Conservation (phyloP, 1,140 invertebrate species). For the Rhyacophila brunnea region DNA sequence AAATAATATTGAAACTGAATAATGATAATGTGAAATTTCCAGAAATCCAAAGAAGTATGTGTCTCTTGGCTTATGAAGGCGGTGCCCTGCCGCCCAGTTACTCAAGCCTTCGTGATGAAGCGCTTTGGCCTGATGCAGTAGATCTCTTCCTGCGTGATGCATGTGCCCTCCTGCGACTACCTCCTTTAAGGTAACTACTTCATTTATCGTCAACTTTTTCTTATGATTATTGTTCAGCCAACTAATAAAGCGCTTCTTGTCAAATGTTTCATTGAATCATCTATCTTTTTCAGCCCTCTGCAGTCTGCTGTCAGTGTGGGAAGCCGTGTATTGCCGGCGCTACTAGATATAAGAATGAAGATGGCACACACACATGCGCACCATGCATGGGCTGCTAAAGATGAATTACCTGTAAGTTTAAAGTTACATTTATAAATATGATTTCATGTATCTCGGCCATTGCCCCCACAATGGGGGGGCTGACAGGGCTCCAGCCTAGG, state of each 20-base stretch:
- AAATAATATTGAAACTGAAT: no score
- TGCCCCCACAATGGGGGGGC: no score
- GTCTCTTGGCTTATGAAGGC: slow-evolving; percentile 29
- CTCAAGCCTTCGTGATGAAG: slow-evolving; percentile 22
- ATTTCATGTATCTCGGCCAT: no score
- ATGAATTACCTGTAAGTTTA: slow-evolving; percentile 88
- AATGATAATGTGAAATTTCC: no score
- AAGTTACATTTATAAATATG: no score
- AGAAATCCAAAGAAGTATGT: slow-evolving; percentile 33
- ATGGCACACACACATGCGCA: slow-evolving; percentile 94
- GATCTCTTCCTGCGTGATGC: slow-evolving; percentile 93
- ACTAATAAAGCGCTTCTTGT: no score
- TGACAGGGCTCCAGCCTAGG: no score
- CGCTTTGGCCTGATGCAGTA: slow-evolving; percentile 63
- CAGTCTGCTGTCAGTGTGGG: slow-evolving; percentile 83
- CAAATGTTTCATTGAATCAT: no score
- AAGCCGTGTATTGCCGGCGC: slow-evolving; percentile 87
- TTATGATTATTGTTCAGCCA: no score
- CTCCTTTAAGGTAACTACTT: slow-evolving; percentile 73
- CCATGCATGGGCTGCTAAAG: slow-evolving; percentile 92
- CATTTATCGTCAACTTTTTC: no score
- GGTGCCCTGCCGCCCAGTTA: slow-evolving; percentile 21
- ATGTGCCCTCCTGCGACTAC: slow-evolving; percentile 78
- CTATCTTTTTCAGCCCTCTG: slow-evolving; percentile 46
- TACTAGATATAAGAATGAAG: slow-evolving; percentile 91